Base-by-base conservation (phyloP, 2,888 invertebrate species). In the Caenorhabditis zanzibari region DNA sequence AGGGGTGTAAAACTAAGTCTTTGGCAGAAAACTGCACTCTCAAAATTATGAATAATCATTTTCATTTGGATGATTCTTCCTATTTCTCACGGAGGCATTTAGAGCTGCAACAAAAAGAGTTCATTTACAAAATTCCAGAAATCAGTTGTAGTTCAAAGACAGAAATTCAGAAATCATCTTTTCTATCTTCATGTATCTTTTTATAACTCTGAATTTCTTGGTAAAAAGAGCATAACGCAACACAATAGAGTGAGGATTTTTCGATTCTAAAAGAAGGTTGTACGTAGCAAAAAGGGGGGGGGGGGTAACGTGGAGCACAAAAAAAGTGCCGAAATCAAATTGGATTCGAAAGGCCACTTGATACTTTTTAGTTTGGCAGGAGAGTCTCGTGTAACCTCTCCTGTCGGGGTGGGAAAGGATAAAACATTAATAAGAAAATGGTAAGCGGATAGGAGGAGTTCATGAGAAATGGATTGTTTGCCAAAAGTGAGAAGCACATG, bases 261-360 rank as follows among this genome's bases (percentile, higher is more conserved):
- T 19, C 22, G 16, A 71, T 44, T 54, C 24, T 24, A 66, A 73
- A 64, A 71, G 47, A 26, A 63, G 58, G 32, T 72, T 66, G 49
- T 66, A 38, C 47, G 73, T 28, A 54, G 41, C 58, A 28, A 49
- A 74, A 61, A 32, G 38, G 32, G 58, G 32, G 10, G 32, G 58
- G 32, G 10, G 63, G 63, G 47, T 68, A 68, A 59, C 49, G 56
- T 66, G 66, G 52, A 69, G 69, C 80, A 73, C 66, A 74, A 74
- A 69, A n/a, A 81, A 69, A 75, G 81, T 64, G 75, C 59, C 73
- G 47, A 81, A 81, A 81, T 81, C 75, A 75, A 81, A 81, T 81
- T 81, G 81, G 81, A 69, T 73, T 74, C 63, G 71, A 75, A 75
- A 81, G 75, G 75, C 81, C 81, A 81, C 81, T 81, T 81, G 81